A percentile compares a stretch with the other conserved stretches of the same genome.
These are phyloP conservation scores for Orientallactaga sibirica DNA, from an alignment of 2,797 vertebrate genomes.

Conservation along the genomic window DNA sequence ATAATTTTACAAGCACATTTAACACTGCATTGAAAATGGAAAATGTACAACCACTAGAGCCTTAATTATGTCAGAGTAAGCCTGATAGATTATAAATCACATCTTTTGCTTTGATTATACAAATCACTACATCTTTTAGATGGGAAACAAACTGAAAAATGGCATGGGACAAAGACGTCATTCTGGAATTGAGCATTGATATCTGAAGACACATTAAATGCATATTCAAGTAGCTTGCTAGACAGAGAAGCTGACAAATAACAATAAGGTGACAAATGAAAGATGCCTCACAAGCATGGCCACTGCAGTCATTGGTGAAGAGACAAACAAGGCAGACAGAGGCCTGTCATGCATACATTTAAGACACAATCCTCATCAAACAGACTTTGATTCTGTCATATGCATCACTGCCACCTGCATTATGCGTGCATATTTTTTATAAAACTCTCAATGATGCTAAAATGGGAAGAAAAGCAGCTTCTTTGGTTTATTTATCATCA, in stretches of 20 bases:
- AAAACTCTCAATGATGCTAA: slow-evolving; percentile 1
- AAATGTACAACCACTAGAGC: not conserved
- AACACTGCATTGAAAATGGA: slow-evolving; percentile 10
- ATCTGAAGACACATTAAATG: not conserved
- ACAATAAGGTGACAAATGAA: slow-evolving; percentile 47
- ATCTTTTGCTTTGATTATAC: slow-evolving; percentile 17
- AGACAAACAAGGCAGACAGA: slow-evolving; percentile 29
- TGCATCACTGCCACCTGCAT: not conserved
- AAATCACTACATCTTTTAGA: not conserved
- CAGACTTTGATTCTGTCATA: not conserved
- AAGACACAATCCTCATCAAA: not conserved
- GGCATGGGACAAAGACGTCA: not conserved
- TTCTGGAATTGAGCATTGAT: not conserved
- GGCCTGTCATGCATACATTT: not conserved
- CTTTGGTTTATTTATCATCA: not conserved
- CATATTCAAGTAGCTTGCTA: slow-evolving; percentile 45
- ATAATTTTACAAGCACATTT: slow-evolving; percentile 7
- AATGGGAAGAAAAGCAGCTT: not conserved
- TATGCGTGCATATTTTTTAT: not conserved
- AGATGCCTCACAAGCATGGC: not conserved
- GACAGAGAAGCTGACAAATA: slow-evolving; percentile 48
- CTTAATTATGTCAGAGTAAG: not conserved
- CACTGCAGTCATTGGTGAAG: not conserved
- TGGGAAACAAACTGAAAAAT: slow-evolving; percentile 18
- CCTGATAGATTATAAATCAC: slow-evolving; percentile 1